phyloP scores from a whole-genome alignment of 2,888 invertebrate species.

The Acanthoscelides obtectus region DNA sequence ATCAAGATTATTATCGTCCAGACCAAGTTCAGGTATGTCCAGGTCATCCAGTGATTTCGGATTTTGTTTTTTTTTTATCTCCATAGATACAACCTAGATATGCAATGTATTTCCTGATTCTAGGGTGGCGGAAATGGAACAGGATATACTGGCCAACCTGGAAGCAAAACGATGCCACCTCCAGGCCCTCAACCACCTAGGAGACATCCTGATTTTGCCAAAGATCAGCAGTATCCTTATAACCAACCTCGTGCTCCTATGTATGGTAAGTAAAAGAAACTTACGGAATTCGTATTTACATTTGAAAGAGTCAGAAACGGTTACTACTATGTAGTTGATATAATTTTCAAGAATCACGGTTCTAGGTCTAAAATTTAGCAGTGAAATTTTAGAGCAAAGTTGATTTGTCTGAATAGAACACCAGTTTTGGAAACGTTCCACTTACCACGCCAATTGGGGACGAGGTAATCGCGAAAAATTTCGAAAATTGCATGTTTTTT shows the following conservation, averaged over 20 bases:
- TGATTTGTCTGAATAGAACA: too few species aligned
- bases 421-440: too few species aligned
- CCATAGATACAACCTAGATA: background rate
- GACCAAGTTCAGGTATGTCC: slow-evolving; percentile 39
- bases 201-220: slow-evolving; percentile 78
- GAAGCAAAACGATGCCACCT: slow-evolving; percentile 58
- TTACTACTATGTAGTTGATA: too few species aligned
- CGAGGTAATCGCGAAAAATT: too few species aligned
- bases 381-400: too few species aligned
- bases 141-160: slow-evolving; percentile 45
- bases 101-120: background rate
- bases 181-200: slow-evolving; percentile 69
- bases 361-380: too few species aligned
- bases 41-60: background rate
- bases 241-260: slow-evolving; percentile 61
- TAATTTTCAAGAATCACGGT: too few species aligned
- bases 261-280: slow-evolving; percentile 55
- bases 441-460: too few species aligned
- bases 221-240: slow-evolving; percentile 65
- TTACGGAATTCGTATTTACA: too few species aligned
- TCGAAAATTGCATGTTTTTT: too few species aligned
- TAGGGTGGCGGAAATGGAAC: slow-evolving; percentile 40
- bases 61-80: too few species aligned
- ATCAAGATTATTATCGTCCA: slow-evolving; percentile 55
- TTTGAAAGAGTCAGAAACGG: too few species aligned